Base-by-base conservation (phyloP, 2,888 invertebrate genomes). In the Pedicia rivosa region DNA sequence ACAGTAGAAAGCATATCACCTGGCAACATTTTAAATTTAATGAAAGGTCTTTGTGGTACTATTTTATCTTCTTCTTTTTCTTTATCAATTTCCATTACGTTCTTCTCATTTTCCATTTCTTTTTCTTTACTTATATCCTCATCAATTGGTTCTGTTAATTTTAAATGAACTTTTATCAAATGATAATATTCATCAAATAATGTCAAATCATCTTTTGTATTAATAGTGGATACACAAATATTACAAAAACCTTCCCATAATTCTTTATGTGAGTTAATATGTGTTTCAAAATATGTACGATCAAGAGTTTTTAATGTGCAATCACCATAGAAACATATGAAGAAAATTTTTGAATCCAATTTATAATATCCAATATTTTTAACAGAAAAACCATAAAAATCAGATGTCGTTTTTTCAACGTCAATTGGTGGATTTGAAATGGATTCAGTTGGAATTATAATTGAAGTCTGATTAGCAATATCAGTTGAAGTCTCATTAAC, bases 211-310 rank as follows among this genome's bases (percentile, higher is more conserved):
- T 42, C 12, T n/a, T 35, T n/a, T 19, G 12, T 14, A 16, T 20
- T 32, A 17, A 46, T 19, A 14, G 48, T 41, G 3, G 37, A 20
- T 47, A 64, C 61, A 44, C 72, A 72, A 9, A 63, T 44, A 35
- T 48, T 54, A 47, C 72, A 73, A 46, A 61, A 66, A 2, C 73
- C 73, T 41, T 66, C 65, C 72, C 73, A 73, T 15, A 49, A 51
- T 19, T 66, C 62, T n/a, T 40, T 34, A 2, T 56, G 52, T n/a
- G 38, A 30, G 3, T 46, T 36, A 33, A 56, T 51, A 42, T 63
- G 63, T 35, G 47, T 51, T 24, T 55, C 48, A 6, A 62, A 44
- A 0, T 56, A 53, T 24, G 52, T 46, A 3, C 53, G 42, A 33
- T 52, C 50, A 0, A 54, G 54, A 33, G 50, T 57, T 2, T 53